Conservation (phyloP, 2,797 vertebrate species). For the Amphiprion clarkii region DNA sequence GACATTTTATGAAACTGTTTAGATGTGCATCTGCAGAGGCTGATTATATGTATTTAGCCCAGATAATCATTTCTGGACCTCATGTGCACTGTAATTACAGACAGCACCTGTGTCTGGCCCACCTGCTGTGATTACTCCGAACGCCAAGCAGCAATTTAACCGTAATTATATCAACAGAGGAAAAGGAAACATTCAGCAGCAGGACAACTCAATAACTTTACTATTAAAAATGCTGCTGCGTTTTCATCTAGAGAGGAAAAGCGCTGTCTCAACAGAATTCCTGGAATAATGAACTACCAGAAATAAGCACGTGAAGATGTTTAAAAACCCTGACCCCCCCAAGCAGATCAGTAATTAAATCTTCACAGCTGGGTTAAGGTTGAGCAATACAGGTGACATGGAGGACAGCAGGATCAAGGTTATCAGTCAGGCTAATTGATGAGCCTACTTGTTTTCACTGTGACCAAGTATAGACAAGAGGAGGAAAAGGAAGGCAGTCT, state of each 20-base stretch:
- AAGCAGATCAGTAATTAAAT: conserved; percentile 53
- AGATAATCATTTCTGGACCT: conserved; percentile 76
- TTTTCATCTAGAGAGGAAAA: conserved; percentile 43
- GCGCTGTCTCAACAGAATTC: conserved; percentile 36
- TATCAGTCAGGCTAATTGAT: conserved; percentile 81
- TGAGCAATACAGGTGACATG: conserved; percentile 77
- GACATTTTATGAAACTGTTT: conserved; percentile 63
- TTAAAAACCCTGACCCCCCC: conserved; percentile 19
- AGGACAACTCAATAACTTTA: conserved; percentile 53
- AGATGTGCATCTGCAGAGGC: conserved; percentile 67
- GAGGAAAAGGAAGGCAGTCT: conserved; percentile 80
- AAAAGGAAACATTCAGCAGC: conserved; percentile 64
- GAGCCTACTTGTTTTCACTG: conserved; percentile 76
- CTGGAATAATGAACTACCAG: conserved; percentile 50
- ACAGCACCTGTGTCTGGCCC: conserved; percentile 76
- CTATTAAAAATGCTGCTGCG: conserved; percentile 51
- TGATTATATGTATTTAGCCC: conserved; percentile 75
- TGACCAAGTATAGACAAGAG: conserved; percentile 69
- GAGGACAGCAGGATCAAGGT: conserved; percentile 74
- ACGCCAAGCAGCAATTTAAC: conserved; percentile 71
- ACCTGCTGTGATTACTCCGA: conserved; percentile 72
- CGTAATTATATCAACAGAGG: conserved; percentile 75
- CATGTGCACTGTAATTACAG: conserved; percentile 69
- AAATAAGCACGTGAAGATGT: conserved; percentile 37
- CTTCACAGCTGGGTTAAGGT: conserved; percentile 71